A percentile compares a stretch with the other conserved stretches of the same genome.
Evolutionary conservation across 2,113 vertebrate species (phyloP).

Genomic region (Chaetodon auriga): DNA sequence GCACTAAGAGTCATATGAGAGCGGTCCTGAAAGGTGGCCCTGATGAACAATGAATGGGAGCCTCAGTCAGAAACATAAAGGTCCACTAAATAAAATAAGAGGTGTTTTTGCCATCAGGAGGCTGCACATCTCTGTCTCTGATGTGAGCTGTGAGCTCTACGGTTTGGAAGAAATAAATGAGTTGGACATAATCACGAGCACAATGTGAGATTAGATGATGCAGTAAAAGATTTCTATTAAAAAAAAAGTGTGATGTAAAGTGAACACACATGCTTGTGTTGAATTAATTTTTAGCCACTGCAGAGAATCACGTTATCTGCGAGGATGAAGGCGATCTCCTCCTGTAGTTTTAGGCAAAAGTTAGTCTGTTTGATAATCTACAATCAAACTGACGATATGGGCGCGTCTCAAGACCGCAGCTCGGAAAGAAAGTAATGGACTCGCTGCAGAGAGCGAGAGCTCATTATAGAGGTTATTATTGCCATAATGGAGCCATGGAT

Average conservation of each 20-base stretch:
- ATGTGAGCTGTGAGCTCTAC: neutral
- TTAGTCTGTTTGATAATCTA: neutral
- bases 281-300: neutral
- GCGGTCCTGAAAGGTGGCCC: too few species aligned
- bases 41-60: neutral
- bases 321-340: neutral
- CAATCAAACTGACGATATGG: neutral
- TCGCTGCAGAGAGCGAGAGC: slow-evolving; percentile 2
- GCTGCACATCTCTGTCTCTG: neutral
- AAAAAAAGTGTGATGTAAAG: neutral
- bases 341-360: neutral
- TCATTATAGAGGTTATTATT: slow-evolving; percentile 26
- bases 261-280: neutral
- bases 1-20: too few species aligned
- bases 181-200: neutral
- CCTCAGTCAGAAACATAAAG: neutral
- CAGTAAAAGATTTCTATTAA: neutral
- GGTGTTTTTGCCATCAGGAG: neutral
- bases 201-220: slow-evolving; percentile 1
- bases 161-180: neutral
- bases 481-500: slow-evolving; percentile 12
- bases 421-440: neutral
- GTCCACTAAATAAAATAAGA: neutral
- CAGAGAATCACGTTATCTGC: neutral
- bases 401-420: neutral